Conservation (phyloP, 2,113 vertebrate species). For the Desmodus rotundus region DNA sequence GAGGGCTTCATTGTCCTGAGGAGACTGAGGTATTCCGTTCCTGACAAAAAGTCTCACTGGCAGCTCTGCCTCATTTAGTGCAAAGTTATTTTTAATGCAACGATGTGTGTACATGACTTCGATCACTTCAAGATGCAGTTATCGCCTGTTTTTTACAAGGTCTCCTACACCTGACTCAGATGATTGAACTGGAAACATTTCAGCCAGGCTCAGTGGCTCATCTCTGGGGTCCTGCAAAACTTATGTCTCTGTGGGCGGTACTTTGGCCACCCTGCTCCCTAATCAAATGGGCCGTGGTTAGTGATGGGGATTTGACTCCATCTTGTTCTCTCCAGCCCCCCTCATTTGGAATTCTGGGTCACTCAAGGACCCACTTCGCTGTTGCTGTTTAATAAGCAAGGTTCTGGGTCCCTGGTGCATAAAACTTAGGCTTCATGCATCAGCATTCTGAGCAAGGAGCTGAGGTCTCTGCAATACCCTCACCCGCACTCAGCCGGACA, state of each 20-base stretch:
- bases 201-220: neutral
- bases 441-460: neutral
- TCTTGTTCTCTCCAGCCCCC: fast-evolving
- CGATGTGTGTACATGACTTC: neutral
- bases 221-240: neutral
- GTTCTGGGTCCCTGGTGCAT: neutral
- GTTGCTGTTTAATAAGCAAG: neutral
- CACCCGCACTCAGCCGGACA: neutral
- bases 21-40: neutral
- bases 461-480: neutral
- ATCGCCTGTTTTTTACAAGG: neutral
- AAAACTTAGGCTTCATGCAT: neutral
- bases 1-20: neutral
- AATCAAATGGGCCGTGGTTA: neutral
- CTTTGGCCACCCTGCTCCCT: neutral
- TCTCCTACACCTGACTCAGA: neutral
- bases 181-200: neutral
- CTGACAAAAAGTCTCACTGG: slow-evolving; percentile 22
- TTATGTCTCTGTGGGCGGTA: neutral
- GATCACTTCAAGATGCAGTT: neutral
- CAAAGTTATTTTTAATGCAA: neutral
- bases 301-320: too few relatives aligned
- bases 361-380: neutral
- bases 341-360: neutral
- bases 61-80: neutral